Evolutionary conservation across 2,888 invertebrate species (phyloP).

Genomic region (Heliconius aoede): DNA sequence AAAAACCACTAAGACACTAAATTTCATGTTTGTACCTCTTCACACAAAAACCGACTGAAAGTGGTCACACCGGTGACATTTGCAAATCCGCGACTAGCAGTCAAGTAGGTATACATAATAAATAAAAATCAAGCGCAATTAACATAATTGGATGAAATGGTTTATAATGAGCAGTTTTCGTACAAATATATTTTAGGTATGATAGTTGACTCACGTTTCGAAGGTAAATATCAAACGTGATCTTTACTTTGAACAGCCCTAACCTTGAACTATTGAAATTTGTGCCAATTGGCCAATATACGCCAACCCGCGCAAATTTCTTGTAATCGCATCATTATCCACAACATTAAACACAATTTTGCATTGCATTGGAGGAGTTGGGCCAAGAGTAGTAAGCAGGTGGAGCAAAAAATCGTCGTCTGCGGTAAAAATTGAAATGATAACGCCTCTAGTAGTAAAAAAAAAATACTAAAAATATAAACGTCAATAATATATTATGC

Average conservation of each 20-base stretch:
- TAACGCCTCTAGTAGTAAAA: neutral
- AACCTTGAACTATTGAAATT: conserved; percentile 58
- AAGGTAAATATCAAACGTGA: conserved; percentile 42
- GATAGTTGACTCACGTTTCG: conserved; percentile 25
- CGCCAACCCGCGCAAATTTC: conserved; percentile 18
- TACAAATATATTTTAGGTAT: conserved; percentile 27
- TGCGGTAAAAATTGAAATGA: neutral
- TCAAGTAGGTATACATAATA: conserved; percentile 38
- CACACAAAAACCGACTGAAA: conserved; percentile 38
- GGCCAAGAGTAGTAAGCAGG: neutral
- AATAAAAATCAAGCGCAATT: conserved; percentile 43
- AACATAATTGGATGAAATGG: conserved; percentile 46
- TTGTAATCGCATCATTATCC: conserved; percentile 16
- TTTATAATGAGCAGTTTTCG: conserved; percentile 38
- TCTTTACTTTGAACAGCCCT: conserved; percentile 54
- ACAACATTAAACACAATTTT: conserved; percentile 5
- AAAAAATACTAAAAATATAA: neutral
- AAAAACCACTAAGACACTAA: neutral
- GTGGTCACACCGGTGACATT: conserved; percentile 43
- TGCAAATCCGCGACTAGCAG: conserved; percentile 34
- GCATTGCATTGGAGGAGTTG: conserved; percentile 4
- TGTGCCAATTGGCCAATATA: conserved; percentile 30
- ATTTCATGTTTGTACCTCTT: conserved; percentile 12
- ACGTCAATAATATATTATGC: neutral
- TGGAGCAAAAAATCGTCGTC: conserved; percentile 1